Conservation (phyloP, 2,797 vertebrate species). For the Catostomus latipinnis region DNA sequence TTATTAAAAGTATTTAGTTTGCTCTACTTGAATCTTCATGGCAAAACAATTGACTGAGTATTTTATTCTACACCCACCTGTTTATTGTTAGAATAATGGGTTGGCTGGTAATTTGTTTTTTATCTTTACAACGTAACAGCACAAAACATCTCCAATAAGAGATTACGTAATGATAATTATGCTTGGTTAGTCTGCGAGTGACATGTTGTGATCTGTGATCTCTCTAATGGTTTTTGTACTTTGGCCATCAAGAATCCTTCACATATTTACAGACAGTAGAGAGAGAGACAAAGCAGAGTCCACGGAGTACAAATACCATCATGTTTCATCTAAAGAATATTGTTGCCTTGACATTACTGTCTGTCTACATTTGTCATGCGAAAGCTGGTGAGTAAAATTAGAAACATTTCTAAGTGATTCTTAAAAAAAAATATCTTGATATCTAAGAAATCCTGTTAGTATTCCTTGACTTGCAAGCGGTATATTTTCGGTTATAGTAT, state of each 20-base stretch:
- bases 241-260: constrained; percentile 47
- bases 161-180: constrained; percentile 16
- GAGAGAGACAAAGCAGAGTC: background rate
- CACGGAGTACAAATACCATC: background rate
- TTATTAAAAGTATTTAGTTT: too few relatives aligned
- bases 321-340: constrained; percentile 56
- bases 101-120: background rate
- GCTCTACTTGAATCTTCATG: too few relatives aligned
- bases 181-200: background rate
- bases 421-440: background rate
- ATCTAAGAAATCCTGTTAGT: background rate
- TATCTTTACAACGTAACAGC: constrained; percentile 39
- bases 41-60: too few relatives aligned
- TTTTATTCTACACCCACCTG: background rate
- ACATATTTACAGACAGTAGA: constrained; percentile 7
- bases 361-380: constrained; percentile 52
- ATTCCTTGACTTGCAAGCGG: too few relatives aligned
- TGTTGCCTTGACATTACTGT: constrained; percentile 39
- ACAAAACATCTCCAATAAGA: background rate
- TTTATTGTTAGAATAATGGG: background rate
- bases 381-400: constrained; percentile 56
- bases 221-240: constrained; percentile 53
- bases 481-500: background rate
- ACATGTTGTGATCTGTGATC: constrained; percentile 12
- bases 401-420: background rate